A percentile compares a stretch with the other conserved stretches of the same genome.
phyloP scores from a whole-genome alignment of 2,113 vertebrate species.

The Xenopus laevis region DNA sequence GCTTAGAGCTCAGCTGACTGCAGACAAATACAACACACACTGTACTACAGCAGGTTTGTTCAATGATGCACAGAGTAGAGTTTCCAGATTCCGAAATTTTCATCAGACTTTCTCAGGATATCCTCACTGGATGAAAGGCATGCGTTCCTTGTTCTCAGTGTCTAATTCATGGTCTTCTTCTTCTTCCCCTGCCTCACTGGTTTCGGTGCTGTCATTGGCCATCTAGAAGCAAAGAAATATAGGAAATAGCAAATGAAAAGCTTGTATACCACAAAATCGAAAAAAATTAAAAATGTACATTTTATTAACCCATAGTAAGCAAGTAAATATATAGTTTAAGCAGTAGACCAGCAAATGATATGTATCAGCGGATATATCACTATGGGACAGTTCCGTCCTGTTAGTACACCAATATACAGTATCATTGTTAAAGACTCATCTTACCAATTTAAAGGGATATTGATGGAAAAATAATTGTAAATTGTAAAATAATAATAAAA shows the following conservation, averaged over 20 bases:
- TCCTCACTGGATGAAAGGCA: constrained; percentile 93
- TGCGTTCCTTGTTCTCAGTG: constrained; percentile 92
- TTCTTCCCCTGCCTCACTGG: constrained; percentile 94
- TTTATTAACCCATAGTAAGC: too few species aligned
- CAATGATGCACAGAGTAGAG: constrained; percentile 70
- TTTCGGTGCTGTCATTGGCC: constrained; percentile 98
- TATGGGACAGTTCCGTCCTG: too few species aligned
- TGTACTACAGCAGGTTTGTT: constrained; percentile 76
- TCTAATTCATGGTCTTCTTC: constrained; percentile 96
- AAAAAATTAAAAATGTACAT: background rate
- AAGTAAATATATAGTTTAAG: too few species aligned
- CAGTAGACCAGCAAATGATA: too few species aligned
- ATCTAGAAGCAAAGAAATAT: constrained; percentile 70
- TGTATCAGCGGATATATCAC: too few species aligned
- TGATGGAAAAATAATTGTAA: too few species aligned
- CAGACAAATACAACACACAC: constrained; percentile 76
- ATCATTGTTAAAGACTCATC: too few species aligned
- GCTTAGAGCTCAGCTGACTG: constrained; percentile 75
- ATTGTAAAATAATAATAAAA: too few species aligned
- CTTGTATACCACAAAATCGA: too few species aligned
- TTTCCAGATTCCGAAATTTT: constrained; percentile 53
- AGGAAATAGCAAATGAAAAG: too few species aligned
- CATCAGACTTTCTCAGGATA: constrained; percentile 7
- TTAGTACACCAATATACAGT: too few species aligned
- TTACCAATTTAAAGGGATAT: too few species aligned